These are phyloP conservation scores for Anhinga anhinga DNA, from an alignment of 2,113 vertebrate genomes.

Conservation along the genomic window DNA sequence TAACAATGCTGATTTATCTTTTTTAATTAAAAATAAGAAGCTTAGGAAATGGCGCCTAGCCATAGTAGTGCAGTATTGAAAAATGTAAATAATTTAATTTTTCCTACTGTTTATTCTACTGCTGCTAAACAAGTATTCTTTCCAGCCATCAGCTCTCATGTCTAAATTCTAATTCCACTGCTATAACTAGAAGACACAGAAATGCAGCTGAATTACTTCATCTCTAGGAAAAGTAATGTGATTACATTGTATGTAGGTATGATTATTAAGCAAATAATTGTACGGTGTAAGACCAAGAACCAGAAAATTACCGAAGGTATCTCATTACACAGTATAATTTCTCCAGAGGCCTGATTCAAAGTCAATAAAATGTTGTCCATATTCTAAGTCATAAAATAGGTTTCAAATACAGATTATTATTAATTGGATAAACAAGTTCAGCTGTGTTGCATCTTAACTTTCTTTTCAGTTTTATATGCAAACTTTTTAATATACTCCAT, in stretches of 20 bases:
- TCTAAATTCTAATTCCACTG: not conserved
- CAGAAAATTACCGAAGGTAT: constrained; percentile 22
- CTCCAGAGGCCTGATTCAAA: constrained; percentile 4
- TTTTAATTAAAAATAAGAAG: constrained; percentile 45
- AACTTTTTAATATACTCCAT: not conserved
- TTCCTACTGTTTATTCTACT: not conserved
- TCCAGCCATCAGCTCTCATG: not conserved
- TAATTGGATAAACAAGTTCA: constrained; percentile 1
- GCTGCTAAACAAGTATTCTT: not conserved
- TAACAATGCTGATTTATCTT: constrained; percentile 2
- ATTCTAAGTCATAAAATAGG: not conserved
- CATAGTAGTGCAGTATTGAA: not conserved
- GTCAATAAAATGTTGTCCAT: not conserved
- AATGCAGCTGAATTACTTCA: not conserved
- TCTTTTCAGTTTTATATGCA: not conserved
- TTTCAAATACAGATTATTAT: not conserved
- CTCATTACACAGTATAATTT: not conserved
- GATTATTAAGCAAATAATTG: constrained; percentile 29
- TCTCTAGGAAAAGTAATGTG: not conserved
- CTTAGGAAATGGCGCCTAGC: not conserved
- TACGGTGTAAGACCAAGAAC: not conserved
- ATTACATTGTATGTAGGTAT: not conserved
- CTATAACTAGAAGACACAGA: not conserved
- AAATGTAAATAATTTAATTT: constrained; percentile 22
- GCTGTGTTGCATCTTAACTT: not conserved